Conservation (phyloP, 2,797 vertebrate genomes). For the Fistularia tabacaria region DNA sequence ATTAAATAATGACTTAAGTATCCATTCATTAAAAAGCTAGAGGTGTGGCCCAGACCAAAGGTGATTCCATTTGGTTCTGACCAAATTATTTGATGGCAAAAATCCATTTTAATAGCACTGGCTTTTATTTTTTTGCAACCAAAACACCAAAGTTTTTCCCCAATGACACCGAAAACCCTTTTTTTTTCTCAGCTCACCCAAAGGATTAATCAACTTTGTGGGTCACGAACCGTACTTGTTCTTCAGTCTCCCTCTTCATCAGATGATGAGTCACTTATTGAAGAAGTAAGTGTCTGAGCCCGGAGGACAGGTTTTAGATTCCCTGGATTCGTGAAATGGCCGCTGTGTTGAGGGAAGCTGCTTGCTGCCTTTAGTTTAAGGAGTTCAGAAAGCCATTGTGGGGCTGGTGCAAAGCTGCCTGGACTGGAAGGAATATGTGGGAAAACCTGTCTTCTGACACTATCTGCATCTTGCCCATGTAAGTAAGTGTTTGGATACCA, state of each 20-base stretch:
- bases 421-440: background rate
- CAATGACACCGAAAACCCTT: no score
- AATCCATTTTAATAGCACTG: no score
- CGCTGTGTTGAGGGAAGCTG: background rate
- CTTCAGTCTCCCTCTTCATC: conserved; percentile 5
- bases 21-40: no score
- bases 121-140: no score
- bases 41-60: no score
- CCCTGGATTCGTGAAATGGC: background rate
- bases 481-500: background rate
- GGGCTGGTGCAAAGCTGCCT: background rate
- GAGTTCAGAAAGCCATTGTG: background rate
- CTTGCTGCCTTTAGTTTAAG: conserved; percentile 1
- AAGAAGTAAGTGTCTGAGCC: background rate
- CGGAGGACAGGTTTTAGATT: background rate
- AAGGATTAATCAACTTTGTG: background rate
- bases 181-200: background rate
- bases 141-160: no score
- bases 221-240: no score
- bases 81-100: no score
- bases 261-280: conserved; percentile 6
- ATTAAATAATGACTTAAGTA: no score
- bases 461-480: background rate
- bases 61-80: no score
- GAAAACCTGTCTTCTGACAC: background rate